These are phyloP conservation scores for Dendrolimus punctatus DNA, from an alignment of 1,140 invertebrate genomes.

Conservation along the genomic window DNA sequence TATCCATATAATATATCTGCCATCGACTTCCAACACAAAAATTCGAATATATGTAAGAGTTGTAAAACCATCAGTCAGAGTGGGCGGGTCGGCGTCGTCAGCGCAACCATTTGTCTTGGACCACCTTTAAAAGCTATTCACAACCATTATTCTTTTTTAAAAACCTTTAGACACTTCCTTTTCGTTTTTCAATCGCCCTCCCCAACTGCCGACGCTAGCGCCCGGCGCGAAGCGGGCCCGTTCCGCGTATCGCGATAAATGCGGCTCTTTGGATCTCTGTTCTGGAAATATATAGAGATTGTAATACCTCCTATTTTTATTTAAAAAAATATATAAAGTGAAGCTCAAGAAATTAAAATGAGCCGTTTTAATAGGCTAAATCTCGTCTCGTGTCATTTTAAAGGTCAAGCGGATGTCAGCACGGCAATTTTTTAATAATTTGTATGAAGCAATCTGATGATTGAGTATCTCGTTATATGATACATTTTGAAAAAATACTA, in stretches of 20 bases:
- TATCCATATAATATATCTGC: no score
- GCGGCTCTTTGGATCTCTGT: constrained; percentile 35
- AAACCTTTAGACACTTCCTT: constrained; percentile 65
- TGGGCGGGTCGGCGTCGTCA: constrained; percentile 21
- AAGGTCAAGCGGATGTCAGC: no score
- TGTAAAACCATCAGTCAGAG: constrained; percentile 11
- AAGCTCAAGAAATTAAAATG: no score
- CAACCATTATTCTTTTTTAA: constrained; percentile 66
- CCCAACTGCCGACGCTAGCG: not conserved
- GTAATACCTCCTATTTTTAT: constrained; percentile 2
- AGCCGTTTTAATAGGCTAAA: no score
- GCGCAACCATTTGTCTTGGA: constrained; percentile 50
- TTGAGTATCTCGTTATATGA: no score
- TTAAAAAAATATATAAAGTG: no score
- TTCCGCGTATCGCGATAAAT: constrained; percentile 55
- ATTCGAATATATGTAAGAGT: not conserved
- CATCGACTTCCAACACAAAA: no score
- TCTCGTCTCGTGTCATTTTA: no score
- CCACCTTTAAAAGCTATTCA: constrained; percentile 64
- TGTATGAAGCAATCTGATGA: no score
- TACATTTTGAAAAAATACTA: no score
- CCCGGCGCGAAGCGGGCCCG: not conserved
- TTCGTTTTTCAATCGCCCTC: constrained; percentile 66
- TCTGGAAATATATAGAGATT: constrained; percentile 20
- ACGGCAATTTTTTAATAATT: no score